Conservation (phyloP, 1,140 invertebrate species). For the Mizuhopecten yessoensis region DNA sequence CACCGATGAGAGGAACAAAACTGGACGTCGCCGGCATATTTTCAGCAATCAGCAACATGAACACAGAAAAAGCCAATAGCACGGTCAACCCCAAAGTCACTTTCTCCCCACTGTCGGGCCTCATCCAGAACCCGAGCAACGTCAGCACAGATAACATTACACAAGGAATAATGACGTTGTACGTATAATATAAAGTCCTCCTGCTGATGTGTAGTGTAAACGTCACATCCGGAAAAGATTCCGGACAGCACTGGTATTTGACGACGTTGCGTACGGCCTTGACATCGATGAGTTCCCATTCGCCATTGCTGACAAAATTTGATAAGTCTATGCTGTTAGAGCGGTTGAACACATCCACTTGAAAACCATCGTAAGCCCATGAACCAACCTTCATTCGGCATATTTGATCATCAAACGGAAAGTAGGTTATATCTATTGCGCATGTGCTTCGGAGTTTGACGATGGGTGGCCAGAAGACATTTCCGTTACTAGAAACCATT, state of each 20-base stretch:
- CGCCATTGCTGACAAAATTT: slow-evolving; percentile 79
- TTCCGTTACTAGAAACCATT: slow-evolving; percentile 75
- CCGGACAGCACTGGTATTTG: slow-evolving; percentile 80
- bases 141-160: slow-evolving; percentile 86
- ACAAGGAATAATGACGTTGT: slow-evolving; percentile 86
- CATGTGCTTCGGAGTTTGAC: slow-evolving; percentile 89
- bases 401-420: slow-evolving; percentile 82
- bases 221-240: slow-evolving; percentile 86
- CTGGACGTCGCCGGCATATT: slow-evolving; percentile 86
- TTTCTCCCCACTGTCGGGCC: slow-evolving; percentile 86
- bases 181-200: slow-evolving; percentile 84
- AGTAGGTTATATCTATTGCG: slow-evolving; percentile 90
- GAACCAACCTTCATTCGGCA: slow-evolving; percentile 81
- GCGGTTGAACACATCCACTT: slow-evolving; percentile 66
- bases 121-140: slow-evolving; percentile 86
- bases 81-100: slow-evolving; percentile 86
- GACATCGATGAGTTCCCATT: slow-evolving; percentile 77
- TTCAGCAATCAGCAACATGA: slow-evolving; percentile 86
- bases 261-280: slow-evolving; percentile 74
- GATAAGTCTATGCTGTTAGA: slow-evolving; percentile 69
- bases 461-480: slow-evolving; percentile 81
- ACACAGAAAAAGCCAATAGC: slow-evolving; percentile 86
- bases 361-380: slow-evolving; percentile 82
- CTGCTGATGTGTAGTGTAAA: slow-evolving; percentile 82
- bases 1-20: slow-evolving; percentile 86